Base-by-base conservation (phyloP, 2,113 vertebrate genomes). In the Pica pica region DNA sequence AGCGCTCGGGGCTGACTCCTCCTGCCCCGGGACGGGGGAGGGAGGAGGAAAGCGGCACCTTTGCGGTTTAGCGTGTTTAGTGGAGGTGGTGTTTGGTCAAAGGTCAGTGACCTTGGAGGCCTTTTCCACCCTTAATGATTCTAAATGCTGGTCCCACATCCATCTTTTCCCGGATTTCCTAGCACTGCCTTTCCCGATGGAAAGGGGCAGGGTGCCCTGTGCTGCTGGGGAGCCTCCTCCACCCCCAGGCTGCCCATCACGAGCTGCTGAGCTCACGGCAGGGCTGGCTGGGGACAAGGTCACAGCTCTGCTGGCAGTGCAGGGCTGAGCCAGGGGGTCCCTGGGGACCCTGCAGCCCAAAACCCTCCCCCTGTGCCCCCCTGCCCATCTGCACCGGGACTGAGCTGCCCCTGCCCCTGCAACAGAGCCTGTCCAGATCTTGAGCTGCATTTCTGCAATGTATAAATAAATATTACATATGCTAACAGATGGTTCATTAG, bases 391-490 rank as follows among this genome's bases (percentile, higher is more conserved):
- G 82, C 59, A 24, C 3, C 0, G 27, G n/a, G 26, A 10, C 16
- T 0, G 37, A 87, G 70, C 61, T 84, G 80, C 83, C 56, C 57
- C 77, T 31, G 55, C 69, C 91, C 93, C 96, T 87, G 63, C 83
- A 13, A 70, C 85, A 63, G 85, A 95, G 78, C 90, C 89, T 7
- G 28, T 63, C 82, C 95, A 64, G 64, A 16, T 5, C 91, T 16
- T 11, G 37, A 59, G 59, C 73, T 68, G 49, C 0, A 0, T 14
- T 63, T 61, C 83, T 60, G 27, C 79, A 89, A 91, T 63, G 95
- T 95, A 95, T 93, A 97, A 97, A 97, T 97, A 98, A 98, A 98
- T 98, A 97, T 97, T 97, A 92, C 96, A 97, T 96, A 94, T 96
- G 94, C 94, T 90, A 96, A 96, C 95, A 97, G 97, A 96, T 91